Evolutionary conservation across 2,888 invertebrate genomes (phyloP).

Genomic region (Malacosoma neustria): DNA sequence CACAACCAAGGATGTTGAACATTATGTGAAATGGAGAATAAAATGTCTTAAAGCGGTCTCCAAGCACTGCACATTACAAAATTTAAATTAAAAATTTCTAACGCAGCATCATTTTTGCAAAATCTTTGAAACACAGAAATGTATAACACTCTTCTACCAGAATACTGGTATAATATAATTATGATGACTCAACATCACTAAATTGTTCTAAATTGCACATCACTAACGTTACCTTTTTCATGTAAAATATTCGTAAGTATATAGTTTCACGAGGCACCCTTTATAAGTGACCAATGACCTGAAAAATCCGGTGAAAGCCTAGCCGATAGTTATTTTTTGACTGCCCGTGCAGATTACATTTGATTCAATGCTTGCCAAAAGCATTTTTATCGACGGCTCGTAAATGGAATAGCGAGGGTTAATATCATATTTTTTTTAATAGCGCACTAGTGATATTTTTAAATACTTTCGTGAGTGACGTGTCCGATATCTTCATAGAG

Average conservation of each 20-base stretch:
- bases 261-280: constrained; percentile 22
- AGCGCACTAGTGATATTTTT: background rate
- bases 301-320: constrained; percentile 24
- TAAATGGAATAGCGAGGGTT: background rate
- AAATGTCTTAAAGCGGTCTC: too few species aligned
- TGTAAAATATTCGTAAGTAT: constrained; percentile 16
- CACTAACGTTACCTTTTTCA: constrained; percentile 8
- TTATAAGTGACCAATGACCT: constrained; percentile 37
- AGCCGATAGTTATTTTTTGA: constrained; percentile 26
- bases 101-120: too few species aligned
- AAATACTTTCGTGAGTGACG: background rate
- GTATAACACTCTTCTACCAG: too few species aligned
- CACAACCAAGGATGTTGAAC: too few species aligned
- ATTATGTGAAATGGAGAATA: too few species aligned
- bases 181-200: too few species aligned
- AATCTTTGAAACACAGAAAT: too few species aligned
- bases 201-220: too few species aligned
- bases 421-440: background rate
- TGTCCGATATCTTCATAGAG: background rate
- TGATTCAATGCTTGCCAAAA: constrained; percentile 31
- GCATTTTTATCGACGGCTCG: constrained; percentile 11
- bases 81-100: too few species aligned
- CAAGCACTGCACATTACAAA: too few species aligned
- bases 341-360: constrained; percentile 20
- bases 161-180: too few species aligned